Percentiles rank a stretch among this genome's conserved stretches.
phyloP scores from a whole-genome alignment of 2,113 vertebrate species.

The Panthera uncia region DNA sequence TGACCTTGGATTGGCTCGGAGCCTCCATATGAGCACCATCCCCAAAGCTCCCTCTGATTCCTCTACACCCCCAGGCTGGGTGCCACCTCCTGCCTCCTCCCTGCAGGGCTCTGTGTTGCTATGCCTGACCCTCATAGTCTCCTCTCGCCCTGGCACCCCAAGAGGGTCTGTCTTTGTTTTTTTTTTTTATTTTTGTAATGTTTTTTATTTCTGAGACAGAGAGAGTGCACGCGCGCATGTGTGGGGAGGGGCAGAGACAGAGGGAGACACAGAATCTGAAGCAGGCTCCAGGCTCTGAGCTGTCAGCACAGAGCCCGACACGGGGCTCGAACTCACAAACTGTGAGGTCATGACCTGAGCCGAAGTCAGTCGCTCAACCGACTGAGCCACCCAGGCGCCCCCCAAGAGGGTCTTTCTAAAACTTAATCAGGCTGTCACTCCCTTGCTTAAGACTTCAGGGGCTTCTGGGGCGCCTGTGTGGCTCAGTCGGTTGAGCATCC shows the following conservation, averaged over 20 bases:
- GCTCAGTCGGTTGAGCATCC: no score
- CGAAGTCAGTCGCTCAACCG: no score
- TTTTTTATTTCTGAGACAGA: no score
- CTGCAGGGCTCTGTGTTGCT: background rate
- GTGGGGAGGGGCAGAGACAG: no score
- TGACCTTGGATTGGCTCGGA: background rate
- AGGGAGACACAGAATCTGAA: no score
- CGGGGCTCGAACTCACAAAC: no score
- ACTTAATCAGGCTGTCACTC: background rate
- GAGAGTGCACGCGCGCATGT: no score
- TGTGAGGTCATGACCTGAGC: no score
- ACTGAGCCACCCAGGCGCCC: no score
- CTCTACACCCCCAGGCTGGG: background rate
- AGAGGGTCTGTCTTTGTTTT: background rate
- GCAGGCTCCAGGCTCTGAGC: no score
- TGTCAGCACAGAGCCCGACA: no score
- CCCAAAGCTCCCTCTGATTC: background rate
- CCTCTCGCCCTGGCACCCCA: background rate
- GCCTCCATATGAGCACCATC: background rate
- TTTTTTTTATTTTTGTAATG: no score
- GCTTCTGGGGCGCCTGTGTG: background rate
- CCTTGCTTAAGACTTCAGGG: background rate
- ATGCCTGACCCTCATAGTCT: background rate
- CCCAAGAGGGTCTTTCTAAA: background rate
- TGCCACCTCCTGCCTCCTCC: background rate